Base-by-base conservation (phyloP, 37 sponge, comb jelly and placozoan genomes). In the Cliona cf. orientalis region DNA sequence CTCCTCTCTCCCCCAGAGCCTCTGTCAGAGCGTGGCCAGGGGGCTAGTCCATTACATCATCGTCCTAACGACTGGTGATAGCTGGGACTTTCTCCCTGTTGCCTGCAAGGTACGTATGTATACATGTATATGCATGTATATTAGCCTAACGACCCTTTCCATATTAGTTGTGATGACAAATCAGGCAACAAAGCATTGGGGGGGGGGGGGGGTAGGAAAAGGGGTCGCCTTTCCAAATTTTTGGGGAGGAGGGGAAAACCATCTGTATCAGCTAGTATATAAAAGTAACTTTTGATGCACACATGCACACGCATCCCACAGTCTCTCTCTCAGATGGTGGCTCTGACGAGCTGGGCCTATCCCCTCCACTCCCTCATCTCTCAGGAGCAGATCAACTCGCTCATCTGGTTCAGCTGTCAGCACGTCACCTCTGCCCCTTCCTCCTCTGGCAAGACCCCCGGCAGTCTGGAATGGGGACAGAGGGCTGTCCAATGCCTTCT, bases 41-140 rank as follows among this genome's bases (percentile, higher is more conserved):
- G 85, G 85, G 2, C 43, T 84, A 59, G 44, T 76, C 40, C 32
- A 42, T 22, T 84, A 76, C 57, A 35, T 53, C 4, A 57, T 84
- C 3, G 39, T 25, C 42, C 77, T 84, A 0, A 21, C 36, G 39
- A 31, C 12, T 22, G 29, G 36, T 29, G 39, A 32, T 3, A 49
- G 56, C 68, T 2, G 1, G 56, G 45, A 74, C 69, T 43, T 76
- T 26, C 35, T 84, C 35, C 69, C 85, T 32, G 69, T 84, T 2
- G 70, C 39, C 58, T 69, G 76, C 70, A 84, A 75, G 77, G 85
- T 84, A 28, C 34, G 80, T 74, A 61, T 61, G 63, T 61, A 61
- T 61, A n/a, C 63, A 61, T 26, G 22, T n/a, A 6, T 61, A 6
- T 61, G 26, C 63, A 19, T 61, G 63, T 49, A 17, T 49, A 17